Conservation (phyloP, 2,797 vertebrate species). For the Periophthalmus magnuspinnatus region DNA sequence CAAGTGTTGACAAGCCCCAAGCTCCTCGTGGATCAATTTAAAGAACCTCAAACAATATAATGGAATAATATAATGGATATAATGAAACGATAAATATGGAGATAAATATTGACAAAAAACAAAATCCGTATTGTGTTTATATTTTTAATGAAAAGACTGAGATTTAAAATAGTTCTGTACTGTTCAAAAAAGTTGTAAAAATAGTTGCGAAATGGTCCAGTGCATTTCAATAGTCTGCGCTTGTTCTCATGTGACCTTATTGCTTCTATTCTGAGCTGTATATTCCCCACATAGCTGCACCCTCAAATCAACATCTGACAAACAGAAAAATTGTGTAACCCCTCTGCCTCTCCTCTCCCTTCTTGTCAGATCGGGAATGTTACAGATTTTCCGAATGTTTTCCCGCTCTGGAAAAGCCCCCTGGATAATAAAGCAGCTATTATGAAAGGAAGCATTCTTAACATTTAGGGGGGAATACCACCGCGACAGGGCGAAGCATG, state of each 20-base stretch:
- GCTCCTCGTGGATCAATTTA: too few species aligned
- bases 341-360: constrained; percentile 26
- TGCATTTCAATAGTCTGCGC: constrained; percentile 1
- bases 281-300: constrained; percentile 39
- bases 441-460: constrained; percentile 53
- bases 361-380: constrained; percentile 28
- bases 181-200: background rate
- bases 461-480: constrained; percentile 50
- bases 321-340: constrained; percentile 65
- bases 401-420: constrained; percentile 40
- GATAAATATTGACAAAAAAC: too few species aligned
- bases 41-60: too few species aligned
- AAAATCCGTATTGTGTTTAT: too few species aligned
- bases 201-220: background rate
- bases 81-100: too few species aligned
- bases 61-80: too few species aligned
- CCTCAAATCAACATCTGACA: constrained; percentile 45
- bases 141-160: too few species aligned
- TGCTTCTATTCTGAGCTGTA: constrained; percentile 23
- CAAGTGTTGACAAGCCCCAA: too few species aligned
- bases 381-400: constrained; percentile 59
- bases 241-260: constrained; percentile 41
- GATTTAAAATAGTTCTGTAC: too few species aligned
- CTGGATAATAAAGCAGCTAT: constrained; percentile 60
- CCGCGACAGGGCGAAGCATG: constrained; percentile 19